Base-by-base conservation (phyloP, 2,888 invertebrate genomes). In the Orthosia cruda region DNA sequence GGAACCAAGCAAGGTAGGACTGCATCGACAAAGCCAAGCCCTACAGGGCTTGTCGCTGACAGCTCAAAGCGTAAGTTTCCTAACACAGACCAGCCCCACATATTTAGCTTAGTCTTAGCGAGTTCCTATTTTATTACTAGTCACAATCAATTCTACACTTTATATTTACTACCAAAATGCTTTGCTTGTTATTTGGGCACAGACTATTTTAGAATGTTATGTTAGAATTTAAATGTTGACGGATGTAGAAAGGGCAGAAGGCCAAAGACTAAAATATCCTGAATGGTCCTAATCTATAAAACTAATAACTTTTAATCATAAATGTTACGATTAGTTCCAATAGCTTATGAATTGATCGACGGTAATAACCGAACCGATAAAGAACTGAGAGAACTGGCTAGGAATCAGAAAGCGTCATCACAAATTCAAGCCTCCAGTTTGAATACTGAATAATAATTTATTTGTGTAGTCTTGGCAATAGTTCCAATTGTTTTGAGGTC, bases 371-470 rank as follows among this genome's bases (percentile, higher is more conserved):
- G n/a, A 23, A 18, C 32, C 3, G 20, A 12, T 40, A 57, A 57
- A 40, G 11, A 11, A 15, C 18, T 40, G 11, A 62, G n/a, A 23
- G 9, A 15, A 20, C 9, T 45, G 2, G 50, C 9, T 26, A 26
- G 9, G 16, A 55, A 50, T 47, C 18, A n/a, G 47, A 65, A 71
- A 32, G 18, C 11, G 26, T 67, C 20, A 67, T 67, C 40, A 40
- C 18, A 69, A 64, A 68, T 50, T 72, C 40, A 58, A 20, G n/a
- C 20, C 18, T 47, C 26, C 58, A 63, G n/a, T 67, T 67, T 80
- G n/a, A 58, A 64, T 64, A 54, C 12, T 64, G 54, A 50, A 74
- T 68, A 66, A 66, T 16, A 47, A 49, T 70, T 32, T 58, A 45
- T 67, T 65, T 59, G 13, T 26, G 15, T 50, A 63, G 23, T 65